phyloP scores from a whole-genome alignment of 2,888 invertebrate species.

The Hipparchia sbordonii region DNA sequence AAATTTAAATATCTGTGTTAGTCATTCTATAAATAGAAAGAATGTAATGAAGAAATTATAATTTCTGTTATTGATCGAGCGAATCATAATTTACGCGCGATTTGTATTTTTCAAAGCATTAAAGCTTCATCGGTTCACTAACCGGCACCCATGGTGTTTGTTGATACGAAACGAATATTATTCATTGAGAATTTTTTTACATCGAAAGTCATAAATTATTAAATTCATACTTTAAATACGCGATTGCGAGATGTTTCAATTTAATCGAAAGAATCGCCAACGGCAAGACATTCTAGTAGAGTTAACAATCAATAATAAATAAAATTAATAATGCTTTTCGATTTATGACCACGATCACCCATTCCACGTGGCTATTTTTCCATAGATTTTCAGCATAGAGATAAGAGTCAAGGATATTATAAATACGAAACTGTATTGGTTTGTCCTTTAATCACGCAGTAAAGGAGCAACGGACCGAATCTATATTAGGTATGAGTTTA shows the following conservation, averaged over 20 bases:
- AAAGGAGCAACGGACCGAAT: too few species aligned
- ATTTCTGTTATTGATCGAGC: conserved; percentile 9
- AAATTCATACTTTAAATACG: too few species aligned
- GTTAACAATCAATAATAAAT: too few species aligned
- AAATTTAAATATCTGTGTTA: not conserved
- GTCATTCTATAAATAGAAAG: not conserved
- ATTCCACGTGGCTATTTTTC: too few species aligned
- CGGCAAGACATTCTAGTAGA: too few species aligned
- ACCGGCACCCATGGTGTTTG: not conserved
- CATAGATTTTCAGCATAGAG: too few species aligned
- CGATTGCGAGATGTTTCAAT: not conserved
- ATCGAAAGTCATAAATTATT: not conserved
- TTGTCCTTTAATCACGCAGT: too few species aligned
- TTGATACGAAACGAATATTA: not conserved
- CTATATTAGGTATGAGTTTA: too few species aligned
- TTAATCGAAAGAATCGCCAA: not conserved
- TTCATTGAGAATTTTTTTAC: not conserved
- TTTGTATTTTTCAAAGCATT: conserved; percentile 2
- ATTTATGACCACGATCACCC: too few species aligned
- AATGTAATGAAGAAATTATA: not conserved
- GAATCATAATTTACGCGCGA: conserved; percentile 2
- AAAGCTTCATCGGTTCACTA: conserved; percentile 5
- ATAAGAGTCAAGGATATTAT: too few species aligned
- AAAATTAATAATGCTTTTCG: too few species aligned
- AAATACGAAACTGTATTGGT: too few species aligned